Base-by-base conservation (phyloP, 1,140 invertebrate genomes). In the Helicorthomorpha holstii region DNA sequence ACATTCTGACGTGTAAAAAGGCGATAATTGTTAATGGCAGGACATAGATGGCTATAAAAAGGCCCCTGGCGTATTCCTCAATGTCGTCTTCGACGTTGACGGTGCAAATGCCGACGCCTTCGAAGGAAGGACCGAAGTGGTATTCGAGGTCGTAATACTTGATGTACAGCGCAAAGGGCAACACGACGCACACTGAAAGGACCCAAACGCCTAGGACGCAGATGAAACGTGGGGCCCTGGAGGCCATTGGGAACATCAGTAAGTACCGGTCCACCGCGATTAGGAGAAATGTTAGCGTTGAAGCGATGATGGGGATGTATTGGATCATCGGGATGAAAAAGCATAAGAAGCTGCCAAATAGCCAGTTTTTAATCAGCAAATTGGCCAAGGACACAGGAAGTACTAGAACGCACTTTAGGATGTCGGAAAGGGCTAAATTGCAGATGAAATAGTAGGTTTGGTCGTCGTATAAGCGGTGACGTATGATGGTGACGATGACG, bases 321-420 rank as follows among this genome's bases (percentile, higher is more conserved):
- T 84, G 82, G 50, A 83, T 60, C 77, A 84, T 82, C 0, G 82
- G 81, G 44, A 82, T 58, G 60, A 81, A 79, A 58, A 76, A 81
- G 63, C 82, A 84, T n/a, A 83, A 60, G 57, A 82, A 78, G 53
- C 79, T 75, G 3, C 81, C 81, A 55, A 82, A 78, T 43, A 82
- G 70, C 81, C 81, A 84, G 62, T 83, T 82, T 57, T 81, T 74
- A 29, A 83, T 66, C 1, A 83, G 69, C 54, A 82, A 66, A 27
- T 82, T 78, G 51, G 77, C 74, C 48, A 83, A 58, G 1, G 79
- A 75, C 1, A 83, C 69, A 2, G 81, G 81, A 56, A 83, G 57
- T 4, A 81, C 77, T 49, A 80, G 61, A 10, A 77, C 58, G 59
- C 79, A 80, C 62, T 82, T 80, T 16, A 82, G 64, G 0, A 82